Evolutionary conservation across 2,888 invertebrate species (phyloP).

Genomic region (Hypercompe scribonia): DNA sequence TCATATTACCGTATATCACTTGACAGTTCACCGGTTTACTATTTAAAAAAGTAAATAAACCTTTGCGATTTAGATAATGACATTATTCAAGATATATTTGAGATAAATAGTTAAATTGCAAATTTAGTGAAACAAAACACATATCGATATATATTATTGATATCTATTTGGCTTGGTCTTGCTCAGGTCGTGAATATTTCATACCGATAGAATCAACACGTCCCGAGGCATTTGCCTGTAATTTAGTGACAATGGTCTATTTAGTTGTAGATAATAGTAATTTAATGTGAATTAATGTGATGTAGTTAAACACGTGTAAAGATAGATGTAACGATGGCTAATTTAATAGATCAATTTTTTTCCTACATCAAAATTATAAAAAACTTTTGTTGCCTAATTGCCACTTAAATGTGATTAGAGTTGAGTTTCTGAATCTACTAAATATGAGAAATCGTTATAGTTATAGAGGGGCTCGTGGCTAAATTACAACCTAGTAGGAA

Average conservation of each 20-base stretch:
- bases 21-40: neutral
- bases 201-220: constrained; percentile 59
- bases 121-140: constrained; percentile 23
- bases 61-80: neutral
- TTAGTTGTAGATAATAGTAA: constrained; percentile 52
- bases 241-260: constrained; percentile 63
- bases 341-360: neutral
- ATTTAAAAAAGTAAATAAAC: neutral
- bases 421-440: too few relatives aligned
- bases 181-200: constrained; percentile 53
- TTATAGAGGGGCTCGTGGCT: too few relatives aligned
- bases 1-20: neutral
- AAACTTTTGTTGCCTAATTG: too few relatives aligned
- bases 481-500: too few relatives aligned
- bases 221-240: constrained; percentile 60
- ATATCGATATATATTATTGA: constrained; percentile 42
- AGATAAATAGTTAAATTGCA: constrained; percentile 5
- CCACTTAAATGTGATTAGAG: too few relatives aligned
- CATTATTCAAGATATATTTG: neutral
- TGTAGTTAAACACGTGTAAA: constrained; percentile 39
- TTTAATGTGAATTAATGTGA: constrained; percentile 49
- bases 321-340: constrained; percentile 15
- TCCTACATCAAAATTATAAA: neutral
- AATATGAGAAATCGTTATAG: too few relatives aligned
- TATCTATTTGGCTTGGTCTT: constrained; percentile 47